Conservation (phyloP, 2,797 vertebrate species). For the Argyrosomus regius region DNA sequence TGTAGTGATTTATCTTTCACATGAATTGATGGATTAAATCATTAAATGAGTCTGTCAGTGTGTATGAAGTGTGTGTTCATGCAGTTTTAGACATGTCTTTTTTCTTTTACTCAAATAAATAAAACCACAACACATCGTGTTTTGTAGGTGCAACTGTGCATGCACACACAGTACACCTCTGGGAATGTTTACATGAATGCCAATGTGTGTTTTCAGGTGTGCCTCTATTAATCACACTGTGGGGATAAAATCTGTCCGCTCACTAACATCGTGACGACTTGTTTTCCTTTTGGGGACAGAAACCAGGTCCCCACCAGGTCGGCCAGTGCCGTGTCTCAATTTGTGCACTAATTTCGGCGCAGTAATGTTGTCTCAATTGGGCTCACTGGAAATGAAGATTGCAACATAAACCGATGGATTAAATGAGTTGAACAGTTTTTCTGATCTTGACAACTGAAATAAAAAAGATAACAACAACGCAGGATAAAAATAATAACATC, state of each 20-base stretch:
- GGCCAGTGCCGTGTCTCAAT: too few relatives aligned
- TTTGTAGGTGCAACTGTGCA: neutral
- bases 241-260: neutral
- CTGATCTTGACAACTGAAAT: too few relatives aligned
- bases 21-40: too few relatives aligned
- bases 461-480: too few relatives aligned
- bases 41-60: slow-evolving; percentile 67
- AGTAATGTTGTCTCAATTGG: too few relatives aligned
- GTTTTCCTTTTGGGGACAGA: neutral
- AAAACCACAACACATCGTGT: neutral
- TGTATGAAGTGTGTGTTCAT: neutral
- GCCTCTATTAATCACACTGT: neutral
- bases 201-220: neutral
- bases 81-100: neutral
- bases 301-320: neutral
- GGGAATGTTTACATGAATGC: neutral
- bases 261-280: neutral
- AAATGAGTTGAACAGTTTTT: too few relatives aligned
- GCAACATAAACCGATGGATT: too few relatives aligned
- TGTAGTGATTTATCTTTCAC: too few relatives aligned
- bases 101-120: slow-evolving; percentile 5
- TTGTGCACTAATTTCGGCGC: too few relatives aligned
- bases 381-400: too few relatives aligned
- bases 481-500: too few relatives aligned
- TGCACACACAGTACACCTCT: neutral